Conservation (phyloP, 2,888 invertebrate species). For the Drosophila helvetica region DNA sequence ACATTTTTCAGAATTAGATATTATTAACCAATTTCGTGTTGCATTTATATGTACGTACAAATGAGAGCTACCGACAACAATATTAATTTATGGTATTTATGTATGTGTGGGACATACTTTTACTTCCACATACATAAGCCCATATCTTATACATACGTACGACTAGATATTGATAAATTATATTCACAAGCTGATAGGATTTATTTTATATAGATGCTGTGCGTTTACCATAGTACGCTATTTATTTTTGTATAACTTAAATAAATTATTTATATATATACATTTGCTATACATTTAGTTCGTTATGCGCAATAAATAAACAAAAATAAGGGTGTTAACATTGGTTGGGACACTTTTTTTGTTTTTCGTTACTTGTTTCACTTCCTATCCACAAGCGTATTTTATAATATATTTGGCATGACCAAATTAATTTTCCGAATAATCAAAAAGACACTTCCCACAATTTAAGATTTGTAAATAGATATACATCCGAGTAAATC, state of each 20-base stretch:
- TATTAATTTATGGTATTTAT: background rate
- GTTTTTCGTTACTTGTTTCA: background rate
- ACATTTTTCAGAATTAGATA: background rate
- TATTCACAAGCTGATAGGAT: background rate
- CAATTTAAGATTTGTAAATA: slow-evolving; percentile 27
- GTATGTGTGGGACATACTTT: background rate
- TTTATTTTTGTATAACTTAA: background rate
- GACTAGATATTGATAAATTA: too few relatives aligned
- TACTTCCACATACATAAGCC: background rate
- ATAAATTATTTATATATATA: background rate
- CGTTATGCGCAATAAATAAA: background rate
- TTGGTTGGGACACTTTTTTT: background rate
- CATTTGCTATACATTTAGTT: background rate
- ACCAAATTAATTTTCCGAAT: slow-evolving; percentile 10
- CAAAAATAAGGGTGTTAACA: background rate
- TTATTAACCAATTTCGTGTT: background rate
- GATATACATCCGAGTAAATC: slow-evolving; percentile 18
- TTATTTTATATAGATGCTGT: slow-evolving; percentile 2
- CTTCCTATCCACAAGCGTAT: slow-evolving; percentile 11
- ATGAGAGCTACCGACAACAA: background rate
- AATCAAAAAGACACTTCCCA: background rate
- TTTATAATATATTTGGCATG: background rate
- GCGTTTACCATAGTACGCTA: too few relatives aligned
- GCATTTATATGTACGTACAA: background rate
- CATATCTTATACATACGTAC: background rate